Conservation (phyloP, 2,888 invertebrate genomes). For the Drosophila nr. fundita region DNA sequence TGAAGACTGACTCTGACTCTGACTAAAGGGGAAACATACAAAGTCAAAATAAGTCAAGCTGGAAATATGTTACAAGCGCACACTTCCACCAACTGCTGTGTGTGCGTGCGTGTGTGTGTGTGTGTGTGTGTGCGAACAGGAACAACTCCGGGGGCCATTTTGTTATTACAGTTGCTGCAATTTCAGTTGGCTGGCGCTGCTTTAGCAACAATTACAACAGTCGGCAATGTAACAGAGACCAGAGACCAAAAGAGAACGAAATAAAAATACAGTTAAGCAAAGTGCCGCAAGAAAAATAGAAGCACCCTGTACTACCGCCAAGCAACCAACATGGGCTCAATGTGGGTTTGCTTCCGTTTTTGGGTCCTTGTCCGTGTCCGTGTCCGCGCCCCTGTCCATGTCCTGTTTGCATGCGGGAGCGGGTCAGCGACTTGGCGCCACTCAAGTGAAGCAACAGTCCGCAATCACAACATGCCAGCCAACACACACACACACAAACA, state of each 20-base stretch:
- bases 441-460: constrained; percentile 71
- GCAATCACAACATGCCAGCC: constrained; percentile 68
- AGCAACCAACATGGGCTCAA: constrained; percentile 9
- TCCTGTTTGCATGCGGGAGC: constrained; percentile 24
- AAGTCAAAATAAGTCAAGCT: constrained; percentile 79
- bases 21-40: constrained; percentile 43
- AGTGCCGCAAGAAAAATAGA: constrained; percentile 49
- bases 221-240: constrained; percentile 29
- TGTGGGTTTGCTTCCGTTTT: constrained; percentile 13
- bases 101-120: constrained; percentile 10
- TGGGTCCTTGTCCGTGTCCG: constrained; percentile 9
- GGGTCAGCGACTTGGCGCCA: constrained; percentile 59
- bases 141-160: constrained; percentile 78
- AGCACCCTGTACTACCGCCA: constrained; percentile 56
- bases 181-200: constrained; percentile 68
- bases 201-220: constrained; percentile 74
- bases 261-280: constrained; percentile 29
- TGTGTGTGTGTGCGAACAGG: constrained; percentile 44
- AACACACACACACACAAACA: constrained; percentile 18
- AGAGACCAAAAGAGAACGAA: constrained; percentile 24
- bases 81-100: constrained; percentile 20
- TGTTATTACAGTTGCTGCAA: constrained; percentile 78
- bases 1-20: constrained; percentile 15
- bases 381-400: constrained; percentile 10
- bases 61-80: constrained; percentile 68